Base-by-base conservation (phyloP, 1,140 invertebrate genomes). In the Aethina tumida region DNA sequence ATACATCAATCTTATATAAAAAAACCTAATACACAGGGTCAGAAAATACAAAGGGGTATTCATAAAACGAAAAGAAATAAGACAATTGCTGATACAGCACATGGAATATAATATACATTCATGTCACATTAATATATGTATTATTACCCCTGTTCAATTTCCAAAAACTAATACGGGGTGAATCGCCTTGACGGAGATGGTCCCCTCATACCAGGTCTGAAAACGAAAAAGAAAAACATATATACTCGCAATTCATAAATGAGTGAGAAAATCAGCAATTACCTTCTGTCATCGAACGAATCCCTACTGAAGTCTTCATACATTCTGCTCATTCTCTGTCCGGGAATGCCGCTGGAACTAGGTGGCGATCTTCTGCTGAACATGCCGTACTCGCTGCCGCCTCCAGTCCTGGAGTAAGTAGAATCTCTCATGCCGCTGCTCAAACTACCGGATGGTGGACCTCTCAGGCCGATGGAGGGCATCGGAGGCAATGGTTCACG, bases 301-400 rank as follows among this genome's bases (percentile, higher is more conserved):
- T 85, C 82, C 47, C 82, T 70, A 63, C 81, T 85, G 59, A 84
- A 85, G 68, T 85, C 83, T 69, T 86, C 82, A 68, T 83, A 86
- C 67, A 82, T 76, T 53, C 77, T 74, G 58, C 58, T 40, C 41
- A 53, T 65, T 35, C 66, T 61, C 17, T 65, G 59, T 36, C 63
- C 58, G 37, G 65, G 55, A 37, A 67, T 58, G 35, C 62, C 61
- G 33, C 61, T 56, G 8, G 59, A 53, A 22, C 60, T 50, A 21
- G 65, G 66, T 9, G 82, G 81, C 45, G 81, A 83, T 52, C 83
- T 70, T 42, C 84, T 71, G 60, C 80, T 86, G 61, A 84, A 86
- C 78, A 86, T 83, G 36, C 81, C 78, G 59, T 85, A 85, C 43
- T 83, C 81, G 49, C 69, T 69, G 12, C 64, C 62, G 40, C 69